Base-by-base conservation (phyloP, 2,113 vertebrate genomes). In the Typhlomys cinereus region DNA sequence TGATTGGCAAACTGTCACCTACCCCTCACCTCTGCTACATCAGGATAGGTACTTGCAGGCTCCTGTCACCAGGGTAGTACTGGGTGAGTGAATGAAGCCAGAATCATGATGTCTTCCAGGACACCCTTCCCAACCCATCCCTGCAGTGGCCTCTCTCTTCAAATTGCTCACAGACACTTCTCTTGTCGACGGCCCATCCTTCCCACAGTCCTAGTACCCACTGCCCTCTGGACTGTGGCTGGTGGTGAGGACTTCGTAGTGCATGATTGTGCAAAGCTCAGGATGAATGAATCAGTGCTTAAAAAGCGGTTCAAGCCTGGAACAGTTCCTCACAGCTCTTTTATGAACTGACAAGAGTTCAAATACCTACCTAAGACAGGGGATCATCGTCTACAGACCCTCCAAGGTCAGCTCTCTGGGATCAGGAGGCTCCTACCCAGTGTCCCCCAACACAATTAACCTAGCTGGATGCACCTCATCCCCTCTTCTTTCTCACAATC, bases 1-100 rank as follows among this genome's bases (percentile, higher is more conserved):
- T 21, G 20, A 66, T 2, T 31, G 41, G 46, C 44, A 71, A 39
- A 29, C n/a, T 44, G 4, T 4, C 29, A 41, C 64, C 18, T 29
- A 23, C 34, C 34, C 23, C 59, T 46, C n/a, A 10, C 8, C 14
- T 4, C 6, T 10, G 20, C n/a, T 20, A 1, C 0, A 17, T 34
- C 39, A 41, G 34, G 6, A 46, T 10, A 44, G 10, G 14, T 13
- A 3, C 15, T 20, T 41, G 17, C 1, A 1, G 48, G 27, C 36
- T 64, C 67, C 61, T 41, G 44, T 6, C 25, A 9, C 36, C 41
- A 48, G 21, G n/a, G 39, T 9, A 64, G 87, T 44, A 57, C 11
- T 9, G 20, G 34, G 18, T 44, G 27, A 67, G 52, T 10, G 46
- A 13, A 76, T 21, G 18, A 29, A 20, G 34, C 34, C 9, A 25